Evolutionary conservation across 2,113 vertebrate species (phyloP), one percentile per base, ranked within the genome.

Genomic region (Gulo gulo): DNA sequence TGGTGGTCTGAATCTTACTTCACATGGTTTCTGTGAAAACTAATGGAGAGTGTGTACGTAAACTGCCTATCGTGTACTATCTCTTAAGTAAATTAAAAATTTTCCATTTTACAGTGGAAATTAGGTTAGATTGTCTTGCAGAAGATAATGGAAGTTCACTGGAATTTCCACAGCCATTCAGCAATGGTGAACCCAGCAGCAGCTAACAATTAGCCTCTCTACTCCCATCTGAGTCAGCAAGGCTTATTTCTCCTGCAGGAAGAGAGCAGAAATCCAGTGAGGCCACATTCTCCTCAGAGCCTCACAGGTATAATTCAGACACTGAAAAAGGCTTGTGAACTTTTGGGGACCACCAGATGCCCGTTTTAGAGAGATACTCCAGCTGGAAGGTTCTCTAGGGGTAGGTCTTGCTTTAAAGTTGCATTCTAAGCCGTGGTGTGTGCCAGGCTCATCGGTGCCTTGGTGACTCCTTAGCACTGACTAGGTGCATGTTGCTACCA

Each of bases 201-300:
- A 67, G 74, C 71, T 69, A 29, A 73, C 78, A 21, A 11, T 52
- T 57, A 73, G 81, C 45, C 34, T 91, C 59, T 86, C 18, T 69
- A 11, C 88, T 80, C 84, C 21, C 13, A 15, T 26, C 36, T 76
- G 80, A 93, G 78, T 88, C 85, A 73, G 71, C 73, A 59, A 87
- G 81, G 67, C 76, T 94, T 39, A 34, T 91, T 88, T 86, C 39
- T 88, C 71, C 61, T 91, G 71, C 52, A 73, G 73, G 76, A 71
- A 95, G 67, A 86, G 82, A 97, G 59, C 7, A 89, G 71, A 59
- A 96, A 95, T 82, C 78, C 82, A 88, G 39, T 7, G 65, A 79
- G 96, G 36, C 12, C 14, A 4, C 16, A 20, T 86, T 84, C 36
- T 88, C 84, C 78, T 86, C 45, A 82, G 65, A 88, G 91, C 47